Conservation (phyloP, 37 sponge, comb jelly and placozoan species). For the Haliclona indistincta region DNA sequence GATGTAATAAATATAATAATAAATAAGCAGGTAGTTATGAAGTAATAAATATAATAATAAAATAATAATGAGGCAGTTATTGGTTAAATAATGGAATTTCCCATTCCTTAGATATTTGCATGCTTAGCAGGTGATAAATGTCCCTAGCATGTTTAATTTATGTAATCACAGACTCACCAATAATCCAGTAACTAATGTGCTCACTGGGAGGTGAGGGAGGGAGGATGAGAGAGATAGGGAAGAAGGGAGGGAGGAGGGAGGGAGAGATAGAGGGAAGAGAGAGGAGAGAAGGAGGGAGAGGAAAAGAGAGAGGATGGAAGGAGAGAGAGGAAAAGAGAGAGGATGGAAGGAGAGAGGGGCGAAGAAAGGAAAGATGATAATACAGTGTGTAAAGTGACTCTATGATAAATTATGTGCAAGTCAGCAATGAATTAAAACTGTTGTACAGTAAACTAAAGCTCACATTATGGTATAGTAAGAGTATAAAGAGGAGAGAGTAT, state of each 20-base stretch:
- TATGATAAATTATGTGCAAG: no score
- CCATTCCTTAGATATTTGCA: no score
- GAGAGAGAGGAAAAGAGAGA: background rate
- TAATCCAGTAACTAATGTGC: constrained; percentile 15
- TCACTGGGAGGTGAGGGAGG: constrained; percentile 14
- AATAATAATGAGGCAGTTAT: background rate
- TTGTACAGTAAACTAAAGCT: no score
- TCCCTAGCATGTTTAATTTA: no score
- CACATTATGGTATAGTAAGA: no score
- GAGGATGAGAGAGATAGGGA: background rate
- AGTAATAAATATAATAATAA: no score
- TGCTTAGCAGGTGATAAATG: no score
- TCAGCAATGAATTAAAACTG: no score
- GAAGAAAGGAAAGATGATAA: no score
- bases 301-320: background rate
- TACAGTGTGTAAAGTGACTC: background rate
- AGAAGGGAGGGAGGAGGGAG: constrained; percentile 17
- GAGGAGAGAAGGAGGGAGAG: background rate
- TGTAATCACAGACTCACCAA: constrained; percentile 8
- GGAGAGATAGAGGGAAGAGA: background rate
- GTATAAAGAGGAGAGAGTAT: no score
- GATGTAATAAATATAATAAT: background rate
- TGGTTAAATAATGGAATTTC: background rate
- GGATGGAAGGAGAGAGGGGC: background rate
- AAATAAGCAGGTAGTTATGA: background rate